A percentile compares a stretch with the other conserved stretches of the same genome.
Conservation (phyloP, 2,113 vertebrate genomes). For the Sinocyclocheilus grahami region DNA sequence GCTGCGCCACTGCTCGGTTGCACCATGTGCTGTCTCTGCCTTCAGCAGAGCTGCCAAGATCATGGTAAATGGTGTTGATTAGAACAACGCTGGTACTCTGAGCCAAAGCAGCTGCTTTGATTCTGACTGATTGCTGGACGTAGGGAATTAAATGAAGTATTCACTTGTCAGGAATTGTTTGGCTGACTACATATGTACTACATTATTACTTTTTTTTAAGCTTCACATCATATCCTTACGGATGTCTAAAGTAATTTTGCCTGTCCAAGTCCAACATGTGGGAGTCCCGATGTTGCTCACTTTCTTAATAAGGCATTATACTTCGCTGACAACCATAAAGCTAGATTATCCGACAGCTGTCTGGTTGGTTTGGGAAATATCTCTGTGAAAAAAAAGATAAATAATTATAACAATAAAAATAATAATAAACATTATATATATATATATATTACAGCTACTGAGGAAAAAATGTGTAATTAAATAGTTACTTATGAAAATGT, state of each 20-base stretch:
- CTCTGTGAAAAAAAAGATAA: not conserved
- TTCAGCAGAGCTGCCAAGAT: constrained; percentile 49
- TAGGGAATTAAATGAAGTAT: constrained; percentile 72
- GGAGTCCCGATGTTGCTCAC: not conserved
- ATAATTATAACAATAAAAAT: not conserved
- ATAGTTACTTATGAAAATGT: no score
- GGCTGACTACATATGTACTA: constrained; percentile 66
- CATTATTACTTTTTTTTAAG: constrained; percentile 27
- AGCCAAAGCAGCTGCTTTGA: constrained; percentile 77
- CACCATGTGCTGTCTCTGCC: constrained; percentile 35
- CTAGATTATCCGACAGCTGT: constrained; percentile 17
- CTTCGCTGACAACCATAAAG: not conserved
- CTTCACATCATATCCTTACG: constrained; percentile 57
- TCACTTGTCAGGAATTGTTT: constrained; percentile 77
- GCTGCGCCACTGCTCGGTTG: constrained; percentile 38
- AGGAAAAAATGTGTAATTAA: no score
- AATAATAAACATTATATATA: no score
- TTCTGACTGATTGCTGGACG: constrained; percentile 76
- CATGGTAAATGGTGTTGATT: constrained; percentile 77
- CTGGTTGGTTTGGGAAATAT: constrained; percentile 3
- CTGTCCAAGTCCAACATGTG: constrained; percentile 50
- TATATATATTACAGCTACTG: no score
- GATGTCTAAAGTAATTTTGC: constrained; percentile 52
- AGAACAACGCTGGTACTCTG: constrained; percentile 71
- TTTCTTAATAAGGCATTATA: constrained; percentile 21